phyloP scores from a whole-genome alignment of 2,113 vertebrate species.

The Aegotheles bennettii region DNA sequence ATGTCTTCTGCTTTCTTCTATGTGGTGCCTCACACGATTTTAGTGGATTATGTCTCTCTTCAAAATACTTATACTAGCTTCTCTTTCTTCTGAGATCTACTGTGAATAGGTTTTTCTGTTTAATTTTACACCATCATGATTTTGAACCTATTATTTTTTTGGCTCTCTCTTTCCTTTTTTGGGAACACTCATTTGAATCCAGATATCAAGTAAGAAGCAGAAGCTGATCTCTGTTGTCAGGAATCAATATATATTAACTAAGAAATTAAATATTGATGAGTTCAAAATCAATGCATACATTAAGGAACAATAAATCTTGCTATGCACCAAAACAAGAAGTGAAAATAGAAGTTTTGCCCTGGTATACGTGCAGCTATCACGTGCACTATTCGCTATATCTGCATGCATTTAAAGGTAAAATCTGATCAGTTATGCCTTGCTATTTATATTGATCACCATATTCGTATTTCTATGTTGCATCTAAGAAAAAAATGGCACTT shows the following conservation, averaged over 20 bases:
- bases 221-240: not conserved
- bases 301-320: not conserved
- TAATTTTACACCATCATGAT: not conserved
- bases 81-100: not conserved
- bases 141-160: not conserved
- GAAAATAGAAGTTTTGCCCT: not conserved
- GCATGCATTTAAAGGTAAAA: not conserved
- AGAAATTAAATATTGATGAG: not conserved
- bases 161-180: not conserved
- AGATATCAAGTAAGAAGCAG: not conserved
- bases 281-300: not conserved
- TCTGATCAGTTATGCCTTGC: not conserved
- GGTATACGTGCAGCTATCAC: not conserved
- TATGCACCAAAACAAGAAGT: not conserved
- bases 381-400: not conserved
- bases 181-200: not conserved
- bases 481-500: not conserved
- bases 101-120: not conserved
- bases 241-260: not conserved
- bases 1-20: not conserved
- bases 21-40: rapidly evolving
- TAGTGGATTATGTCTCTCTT: not conserved
- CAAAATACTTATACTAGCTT: not conserved
- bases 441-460: not conserved
- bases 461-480: not conserved